phyloP scores from a whole-genome alignment of 1,140 invertebrate species.

The Mizuhopecten yessoensis region DNA sequence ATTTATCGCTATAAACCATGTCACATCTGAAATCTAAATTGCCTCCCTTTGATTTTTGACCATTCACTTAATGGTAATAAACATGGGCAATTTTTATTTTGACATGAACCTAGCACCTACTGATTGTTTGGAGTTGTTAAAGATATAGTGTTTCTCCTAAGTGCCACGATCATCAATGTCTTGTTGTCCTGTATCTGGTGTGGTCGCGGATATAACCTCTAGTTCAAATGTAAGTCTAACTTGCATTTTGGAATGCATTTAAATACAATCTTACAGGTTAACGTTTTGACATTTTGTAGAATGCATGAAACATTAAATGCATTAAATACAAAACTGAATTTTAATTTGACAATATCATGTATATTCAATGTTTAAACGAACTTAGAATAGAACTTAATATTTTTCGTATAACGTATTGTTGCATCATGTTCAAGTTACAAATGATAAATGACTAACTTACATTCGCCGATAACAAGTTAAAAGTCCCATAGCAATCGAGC shows the following conservation, averaged over 20 bases:
- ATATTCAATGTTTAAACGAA: too few relatives aligned
- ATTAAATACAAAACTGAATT: too few relatives aligned
- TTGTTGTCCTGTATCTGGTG: neutral
- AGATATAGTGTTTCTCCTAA: neutral
- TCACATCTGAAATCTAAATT: slow-evolving; percentile 11
- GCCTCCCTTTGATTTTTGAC: neutral
- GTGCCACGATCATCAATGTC: neutral
- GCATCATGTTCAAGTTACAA: too few relatives aligned
- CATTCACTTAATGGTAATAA: slow-evolving; percentile 35
- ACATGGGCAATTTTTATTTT: slow-evolving; percentile 21
- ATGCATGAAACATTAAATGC: too few relatives aligned
- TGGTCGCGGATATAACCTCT: neutral
- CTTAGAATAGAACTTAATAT: too few relatives aligned
- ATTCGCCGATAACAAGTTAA: too few relatives aligned
- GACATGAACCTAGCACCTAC: neutral
- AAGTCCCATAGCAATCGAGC: too few relatives aligned
- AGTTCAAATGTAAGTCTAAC: neutral
- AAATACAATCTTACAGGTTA: too few relatives aligned
- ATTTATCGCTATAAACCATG: slow-evolving; percentile 8
- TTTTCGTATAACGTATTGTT: too few relatives aligned
- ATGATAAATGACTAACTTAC: too few relatives aligned
- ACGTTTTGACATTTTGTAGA: too few relatives aligned
- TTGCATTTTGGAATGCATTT: neutral
- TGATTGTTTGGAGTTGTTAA: neutral
- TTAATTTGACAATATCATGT: too few relatives aligned